phyloP scores from a whole-genome alignment of 2,888 invertebrate genomes.

The Euphydryas editha region DNA sequence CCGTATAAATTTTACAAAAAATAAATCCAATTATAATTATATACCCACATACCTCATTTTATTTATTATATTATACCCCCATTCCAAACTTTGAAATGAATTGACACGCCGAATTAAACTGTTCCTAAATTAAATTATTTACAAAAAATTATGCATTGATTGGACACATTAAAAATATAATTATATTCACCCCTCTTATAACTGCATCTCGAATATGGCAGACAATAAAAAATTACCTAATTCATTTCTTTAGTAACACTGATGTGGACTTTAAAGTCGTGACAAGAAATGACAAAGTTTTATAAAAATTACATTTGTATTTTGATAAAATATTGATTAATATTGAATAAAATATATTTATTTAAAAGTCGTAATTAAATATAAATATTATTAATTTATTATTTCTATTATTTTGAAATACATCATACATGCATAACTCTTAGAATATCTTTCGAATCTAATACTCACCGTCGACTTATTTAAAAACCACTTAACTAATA shows the following conservation, averaged over 20 bases:
- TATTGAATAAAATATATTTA: background rate
- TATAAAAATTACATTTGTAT: background rate
- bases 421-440: background rate
- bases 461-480: conserved; percentile 67
- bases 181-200: background rate
- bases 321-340: background rate
- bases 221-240: background rate
- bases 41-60: too few species aligned
- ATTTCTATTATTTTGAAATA: background rate
- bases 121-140: background rate
- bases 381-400: background rate
- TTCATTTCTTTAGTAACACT: background rate
- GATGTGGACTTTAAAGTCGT: background rate
- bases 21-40: too few species aligned
- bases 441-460: conserved; percentile 24
- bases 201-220: background rate
- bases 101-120: background rate
- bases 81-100: background rate
- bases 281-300: background rate
- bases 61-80: too few species aligned
- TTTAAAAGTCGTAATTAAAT: background rate
- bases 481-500: conserved; percentile 52
- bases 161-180: background rate
- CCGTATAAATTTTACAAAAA: too few species aligned
- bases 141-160: background rate